phyloP scores from a whole-genome alignment of 2,797 vertebrate species.

The Alcedo quadribrachys region DNA sequence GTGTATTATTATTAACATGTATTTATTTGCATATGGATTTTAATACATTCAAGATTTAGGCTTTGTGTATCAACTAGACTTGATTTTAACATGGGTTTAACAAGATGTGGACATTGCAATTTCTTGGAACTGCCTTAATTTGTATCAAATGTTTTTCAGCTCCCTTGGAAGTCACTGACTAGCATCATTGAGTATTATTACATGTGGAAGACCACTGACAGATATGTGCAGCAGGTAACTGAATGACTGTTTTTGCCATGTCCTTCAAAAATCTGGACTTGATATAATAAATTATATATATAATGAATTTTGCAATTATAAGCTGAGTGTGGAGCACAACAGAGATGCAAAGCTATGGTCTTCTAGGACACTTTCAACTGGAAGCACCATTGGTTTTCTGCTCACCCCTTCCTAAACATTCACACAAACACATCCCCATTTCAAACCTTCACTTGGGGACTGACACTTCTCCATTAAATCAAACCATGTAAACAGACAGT shows the following conservation, averaged over 20 bases:
- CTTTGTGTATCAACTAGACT: neutral
- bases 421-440: neutral
- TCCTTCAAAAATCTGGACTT: neutral
- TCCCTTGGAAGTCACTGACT: slow-evolving; percentile 87
- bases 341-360: neutral
- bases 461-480: neutral
- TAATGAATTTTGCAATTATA: neutral
- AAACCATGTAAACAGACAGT: neutral
- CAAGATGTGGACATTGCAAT: neutral
- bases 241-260: neutral
- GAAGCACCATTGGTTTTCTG: neutral
- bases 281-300: neutral
- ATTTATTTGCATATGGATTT: neutral
- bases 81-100: neutral
- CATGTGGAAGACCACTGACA: slow-evolving; percentile 92
- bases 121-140: neutral
- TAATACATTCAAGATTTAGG: neutral
- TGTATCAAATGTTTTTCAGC: slow-evolving; percentile 76
- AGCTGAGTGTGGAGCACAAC: neutral
- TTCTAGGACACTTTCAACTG: neutral
- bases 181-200: slow-evolving; percentile 93
- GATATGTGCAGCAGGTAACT: slow-evolving; percentile 89
- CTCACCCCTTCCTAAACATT: neutral
- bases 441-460: neutral
- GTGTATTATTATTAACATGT: neutral